Evolutionary conservation across 2,888 invertebrate genomes (phyloP), one percentile per base, ranked within the genome.

Genomic region (Rhagonycha lutea): DNA sequence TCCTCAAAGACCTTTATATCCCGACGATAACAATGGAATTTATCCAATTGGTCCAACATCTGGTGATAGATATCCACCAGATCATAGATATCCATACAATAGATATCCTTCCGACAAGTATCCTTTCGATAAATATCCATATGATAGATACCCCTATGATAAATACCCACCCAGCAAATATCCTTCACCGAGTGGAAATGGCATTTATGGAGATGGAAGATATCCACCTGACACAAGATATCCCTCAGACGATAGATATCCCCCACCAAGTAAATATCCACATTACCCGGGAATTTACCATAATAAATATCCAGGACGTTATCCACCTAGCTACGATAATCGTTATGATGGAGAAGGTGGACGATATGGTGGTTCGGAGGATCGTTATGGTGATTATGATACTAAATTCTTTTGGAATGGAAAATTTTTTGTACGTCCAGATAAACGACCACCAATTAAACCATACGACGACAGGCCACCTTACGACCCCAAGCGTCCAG

Each of bases 61-160:
- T 26, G 87, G 84, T 23, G 78, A 85, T 77, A 88, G 89, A 80
- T 89, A 88, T 83, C 89, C 90, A 26, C 74, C 79, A 47, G 80
- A 81, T 67, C 85, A 86, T 24, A 81, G 82, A 12, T 76, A 72
- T 65, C 90, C 84, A 89, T 89, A 83, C 89, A 90, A 89, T 80
- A 89, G 90, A 83, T 90, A 90, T 79, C 90, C 90, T 5, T 83
- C 87, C 4, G 88, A 87, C 7, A 84, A 87, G 1, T 90, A 90
- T 79, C 90, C 90, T 4, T 83, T 87, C 5, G 88, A 87, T 8
- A 84, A 87, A 2, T 70, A 70, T 65, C 70, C 73, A n/a, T 29
- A 29, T 14, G 68, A 68, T 23, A 47, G 61, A 68, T 68, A 73
- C 18, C 73, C 73, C 11, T 26, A 69, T 14, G 60, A 65, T 32